Percentiles rank a stretch among this genome's conserved stretches.
phyloP scores from a whole-genome alignment of 2,113 vertebrate genomes.

The Seriola rivoliana region DNA sequence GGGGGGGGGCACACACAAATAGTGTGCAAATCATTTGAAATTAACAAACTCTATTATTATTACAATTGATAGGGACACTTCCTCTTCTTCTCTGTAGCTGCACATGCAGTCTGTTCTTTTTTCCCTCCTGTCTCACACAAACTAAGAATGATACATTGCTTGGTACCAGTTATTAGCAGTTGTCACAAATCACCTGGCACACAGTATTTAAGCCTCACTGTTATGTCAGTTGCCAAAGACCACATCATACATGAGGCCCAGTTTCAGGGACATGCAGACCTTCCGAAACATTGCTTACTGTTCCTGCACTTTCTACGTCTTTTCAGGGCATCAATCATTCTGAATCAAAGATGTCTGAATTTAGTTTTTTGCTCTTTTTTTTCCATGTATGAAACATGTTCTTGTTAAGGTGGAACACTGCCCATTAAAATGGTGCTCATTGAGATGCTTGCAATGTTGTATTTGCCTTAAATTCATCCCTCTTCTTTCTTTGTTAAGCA shows the following conservation, averaged over 20 bases:
- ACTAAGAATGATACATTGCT: background rate
- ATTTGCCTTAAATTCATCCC: background rate
- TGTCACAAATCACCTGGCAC: constrained; percentile 40
- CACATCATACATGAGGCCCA: constrained; percentile 36
- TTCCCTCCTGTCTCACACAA: background rate
- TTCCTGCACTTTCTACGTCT: constrained; percentile 30
- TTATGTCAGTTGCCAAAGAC: constrained; percentile 43
- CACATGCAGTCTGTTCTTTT: background rate
- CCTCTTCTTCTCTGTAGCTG: background rate
- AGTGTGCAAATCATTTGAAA: background rate
- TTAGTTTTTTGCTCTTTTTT: constrained; percentile 32
- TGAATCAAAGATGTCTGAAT: constrained; percentile 58
- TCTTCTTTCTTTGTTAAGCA: background rate
- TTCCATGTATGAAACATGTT: constrained; percentile 13
- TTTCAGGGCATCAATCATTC: constrained; percentile 60
- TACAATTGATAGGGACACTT: background rate
- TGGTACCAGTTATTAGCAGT: background rate
- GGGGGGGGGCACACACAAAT: background rate
- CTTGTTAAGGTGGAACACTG: constrained; percentile 14
- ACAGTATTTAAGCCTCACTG: constrained; percentile 6
- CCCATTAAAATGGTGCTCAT: background rate
- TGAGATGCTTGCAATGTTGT: background rate
- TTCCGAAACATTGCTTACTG: constrained; percentile 52
- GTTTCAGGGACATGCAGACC: constrained; percentile 50
- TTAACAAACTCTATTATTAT: background rate